A percentile compares a stretch with the other conserved stretches of the same genome.
These are phyloP conservation scores for Gobio gobio DNA, from an alignment of 2,113 vertebrate species.

Conservation along the genomic window DNA sequence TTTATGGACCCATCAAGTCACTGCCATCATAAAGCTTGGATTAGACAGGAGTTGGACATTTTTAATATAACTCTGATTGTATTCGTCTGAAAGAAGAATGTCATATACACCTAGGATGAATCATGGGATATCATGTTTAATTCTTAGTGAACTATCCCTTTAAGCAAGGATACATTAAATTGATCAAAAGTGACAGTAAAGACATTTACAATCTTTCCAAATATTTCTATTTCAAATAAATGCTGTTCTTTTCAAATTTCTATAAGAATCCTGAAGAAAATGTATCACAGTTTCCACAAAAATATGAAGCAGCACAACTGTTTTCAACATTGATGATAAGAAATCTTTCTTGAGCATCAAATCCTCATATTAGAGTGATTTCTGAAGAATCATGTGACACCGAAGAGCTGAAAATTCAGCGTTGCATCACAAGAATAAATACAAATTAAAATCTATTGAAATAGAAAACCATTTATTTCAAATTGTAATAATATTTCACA, in stretches of 20 bases:
- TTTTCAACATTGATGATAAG: background rate
- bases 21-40: too few species aligned
- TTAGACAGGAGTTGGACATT: too few species aligned
- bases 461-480: background rate
- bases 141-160: too few species aligned
- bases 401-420: background rate
- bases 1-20: too few species aligned
- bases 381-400: background rate
- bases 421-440: background rate
- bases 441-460: background rate
- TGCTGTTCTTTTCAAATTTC: background rate
- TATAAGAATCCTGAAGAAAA: background rate
- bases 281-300: background rate
- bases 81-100: too few species aligned
- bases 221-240: background rate
- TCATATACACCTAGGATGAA: too few species aligned
- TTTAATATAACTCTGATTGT: too few species aligned
- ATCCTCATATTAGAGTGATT: background rate
- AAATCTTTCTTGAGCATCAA: background rate
- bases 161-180: background rate
- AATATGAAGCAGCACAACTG: background rate
- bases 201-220: background rate
- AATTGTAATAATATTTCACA: background rate
- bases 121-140: too few species aligned
- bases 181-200: background rate